phyloP scores from a whole-genome alignment of 2,888 invertebrate genomes.

The Epistrophella euchroma region DNA sequence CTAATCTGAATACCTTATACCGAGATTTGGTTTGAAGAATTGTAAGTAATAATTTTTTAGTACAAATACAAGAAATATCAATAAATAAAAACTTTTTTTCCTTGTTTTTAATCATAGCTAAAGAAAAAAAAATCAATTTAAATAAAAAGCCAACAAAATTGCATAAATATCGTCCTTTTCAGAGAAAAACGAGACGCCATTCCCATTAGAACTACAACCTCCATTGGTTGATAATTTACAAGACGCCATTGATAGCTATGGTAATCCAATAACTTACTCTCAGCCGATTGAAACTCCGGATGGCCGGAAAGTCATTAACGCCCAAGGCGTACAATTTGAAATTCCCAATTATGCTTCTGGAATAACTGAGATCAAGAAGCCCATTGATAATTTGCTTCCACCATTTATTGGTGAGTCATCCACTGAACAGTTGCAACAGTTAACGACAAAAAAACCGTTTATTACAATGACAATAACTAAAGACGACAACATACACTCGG shows the following conservation, averaged over 20 bases:
- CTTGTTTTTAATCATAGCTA: too few relatives aligned
- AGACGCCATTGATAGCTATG: slow-evolving; percentile 82
- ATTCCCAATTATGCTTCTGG: slow-evolving; percentile 84
- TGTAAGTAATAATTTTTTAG: too few relatives aligned
- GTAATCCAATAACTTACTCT: slow-evolving; percentile 81
- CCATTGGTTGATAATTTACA: slow-evolving; percentile 78
- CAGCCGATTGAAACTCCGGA: slow-evolving; percentile 82
- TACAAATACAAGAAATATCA: too few relatives aligned
- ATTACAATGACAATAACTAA: slow-evolving; percentile 28
- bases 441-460: slow-evolving; percentile 35
- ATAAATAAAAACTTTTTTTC: too few relatives aligned
- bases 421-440: slow-evolving; percentile 47
- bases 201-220: slow-evolving; percentile 82
- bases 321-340: slow-evolving; percentile 82
- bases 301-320: slow-evolving; percentile 82
- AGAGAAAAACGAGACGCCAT: slow-evolving; percentile 82
- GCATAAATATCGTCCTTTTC: slow-evolving; percentile 77
- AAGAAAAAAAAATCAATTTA: too few relatives aligned
- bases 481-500: slow-evolving; percentile 56
- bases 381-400: slow-evolving; percentile 82
- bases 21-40: too few relatives aligned
- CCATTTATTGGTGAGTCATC: slow-evolving; percentile 83
- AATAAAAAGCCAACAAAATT: slow-evolving; percentile 8
- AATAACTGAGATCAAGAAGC: slow-evolving; percentile 83
- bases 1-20: too few relatives aligned